Conservation (phyloP, 2,113 vertebrate species). For the Struthio camelus region DNA sequence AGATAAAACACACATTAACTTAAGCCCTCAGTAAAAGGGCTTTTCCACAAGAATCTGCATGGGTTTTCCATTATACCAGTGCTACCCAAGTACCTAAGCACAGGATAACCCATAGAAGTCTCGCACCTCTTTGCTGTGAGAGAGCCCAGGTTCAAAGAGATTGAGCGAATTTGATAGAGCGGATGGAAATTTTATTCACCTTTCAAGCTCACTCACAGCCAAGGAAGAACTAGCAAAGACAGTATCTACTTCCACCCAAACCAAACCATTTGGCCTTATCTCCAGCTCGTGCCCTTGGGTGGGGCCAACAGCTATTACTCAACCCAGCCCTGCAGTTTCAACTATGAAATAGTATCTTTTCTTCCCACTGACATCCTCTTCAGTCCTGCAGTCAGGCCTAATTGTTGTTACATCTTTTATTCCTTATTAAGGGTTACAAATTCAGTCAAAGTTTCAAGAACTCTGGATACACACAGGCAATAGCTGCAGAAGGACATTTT, state of each 20-base stretch:
- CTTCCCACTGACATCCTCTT: background rate
- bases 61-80: fast-evolving
- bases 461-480: background rate
- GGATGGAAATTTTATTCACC: background rate
- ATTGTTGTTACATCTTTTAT: background rate
- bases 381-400: background rate
- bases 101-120: fast-evolving
- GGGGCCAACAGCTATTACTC: background rate
- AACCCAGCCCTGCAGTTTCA: background rate
- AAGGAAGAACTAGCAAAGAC: background rate
- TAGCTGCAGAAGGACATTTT: background rate
- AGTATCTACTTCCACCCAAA: background rate
- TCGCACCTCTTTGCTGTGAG: background rate
- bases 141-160: background rate
- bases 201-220: background rate
- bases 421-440: background rate
- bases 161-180: background rate
- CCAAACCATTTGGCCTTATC: background rate
- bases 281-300: fast-evolving
- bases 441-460: background rate
- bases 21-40: background rate
- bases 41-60: no score
- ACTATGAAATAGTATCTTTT: background rate
- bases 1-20: fast-evolving
- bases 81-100: background rate